Conservation (phyloP, 2,113 vertebrate genomes). For the Barnardius zonarius region DNA sequence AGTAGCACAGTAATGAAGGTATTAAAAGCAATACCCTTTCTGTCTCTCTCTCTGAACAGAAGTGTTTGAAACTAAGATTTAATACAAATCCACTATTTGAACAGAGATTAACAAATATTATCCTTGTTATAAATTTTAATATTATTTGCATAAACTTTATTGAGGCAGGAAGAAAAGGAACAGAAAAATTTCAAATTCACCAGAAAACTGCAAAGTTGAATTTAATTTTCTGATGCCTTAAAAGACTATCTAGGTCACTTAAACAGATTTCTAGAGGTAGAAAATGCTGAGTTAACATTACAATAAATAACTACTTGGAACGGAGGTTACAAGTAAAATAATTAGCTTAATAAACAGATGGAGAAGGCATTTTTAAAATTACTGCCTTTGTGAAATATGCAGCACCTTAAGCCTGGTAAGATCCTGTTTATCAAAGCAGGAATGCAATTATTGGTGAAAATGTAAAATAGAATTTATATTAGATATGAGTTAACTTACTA, state of each 20-base stretch:
- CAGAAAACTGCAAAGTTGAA: neutral
- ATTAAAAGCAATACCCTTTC: conserved; percentile 20
- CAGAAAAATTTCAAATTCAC: conserved; percentile 21
- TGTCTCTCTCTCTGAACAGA: neutral
- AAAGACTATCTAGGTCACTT: conserved; percentile 1
- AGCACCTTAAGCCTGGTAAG: neutral
- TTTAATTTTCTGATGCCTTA: neutral
- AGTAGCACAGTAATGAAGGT: neutral
- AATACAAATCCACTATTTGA: conserved; percentile 53
- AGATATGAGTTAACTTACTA: neutral
- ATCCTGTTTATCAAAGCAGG: neutral
- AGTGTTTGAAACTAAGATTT: conserved; percentile 14
- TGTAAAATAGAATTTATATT: neutral
- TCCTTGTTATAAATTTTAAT: conserved; percentile 24
- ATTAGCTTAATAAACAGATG: conserved; percentile 41
- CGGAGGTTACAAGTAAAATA: neutral
- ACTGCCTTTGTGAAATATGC: neutral
- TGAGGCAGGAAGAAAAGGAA: conserved; percentile 5
- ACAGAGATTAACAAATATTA: conserved; percentile 63
- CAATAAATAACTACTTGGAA: neutral
- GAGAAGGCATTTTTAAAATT: neutral
- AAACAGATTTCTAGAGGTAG: neutral
- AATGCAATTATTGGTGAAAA: neutral
- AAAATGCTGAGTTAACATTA: conserved; percentile 39
- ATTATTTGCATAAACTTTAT: conserved; percentile 33